phyloP scores from a whole-genome alignment of 1,140 invertebrate species.

The Aphelenchoides avenae region DNA sequence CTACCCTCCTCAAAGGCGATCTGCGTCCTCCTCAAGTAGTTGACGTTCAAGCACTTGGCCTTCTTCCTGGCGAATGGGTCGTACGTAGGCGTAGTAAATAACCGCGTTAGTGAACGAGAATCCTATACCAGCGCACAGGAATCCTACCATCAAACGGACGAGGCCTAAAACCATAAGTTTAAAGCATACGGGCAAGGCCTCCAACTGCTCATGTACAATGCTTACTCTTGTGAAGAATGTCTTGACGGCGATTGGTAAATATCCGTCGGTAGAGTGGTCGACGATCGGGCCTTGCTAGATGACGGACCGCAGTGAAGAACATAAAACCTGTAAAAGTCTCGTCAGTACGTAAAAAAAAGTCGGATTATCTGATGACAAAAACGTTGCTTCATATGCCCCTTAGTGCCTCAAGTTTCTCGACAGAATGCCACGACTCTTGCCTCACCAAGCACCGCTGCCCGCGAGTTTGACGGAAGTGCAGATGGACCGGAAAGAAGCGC shows the following conservation, averaged over 20 bases:
- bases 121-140: slow-evolving; percentile 46
- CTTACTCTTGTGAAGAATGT: slow-evolving; percentile 49
- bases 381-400: no score
- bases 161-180: slow-evolving; percentile 34
- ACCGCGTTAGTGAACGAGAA: slow-evolving; percentile 47
- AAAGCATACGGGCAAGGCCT: not conserved
- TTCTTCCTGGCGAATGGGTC: slow-evolving; percentile 47
- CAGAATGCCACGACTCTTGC: no score
- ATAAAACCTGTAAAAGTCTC: no score
- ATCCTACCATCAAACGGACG: slow-evolving; percentile 46
- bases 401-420: no score
- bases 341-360: no score
- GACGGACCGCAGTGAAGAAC: slow-evolving; percentile 29
- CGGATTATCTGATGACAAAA: no score
- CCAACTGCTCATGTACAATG: no score
- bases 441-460: no score
- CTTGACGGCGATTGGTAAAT: slow-evolving; percentile 49
- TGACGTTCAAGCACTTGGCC: slow-evolving; percentile 44
- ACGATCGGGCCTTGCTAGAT: slow-evolving; percentile 40
- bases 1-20: slow-evolving; percentile 48
- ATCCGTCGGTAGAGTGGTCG: slow-evolving; percentile 54
- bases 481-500: no score
- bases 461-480: no score
- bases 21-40: slow-evolving; percentile 55
- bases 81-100: slow-evolving; percentile 53